Percentiles rank a stretch among this genome's conserved stretches.
Conservation (phyloP, 1,140 invertebrate species). For the Hermatobates lingyangjiaoensis region DNA sequence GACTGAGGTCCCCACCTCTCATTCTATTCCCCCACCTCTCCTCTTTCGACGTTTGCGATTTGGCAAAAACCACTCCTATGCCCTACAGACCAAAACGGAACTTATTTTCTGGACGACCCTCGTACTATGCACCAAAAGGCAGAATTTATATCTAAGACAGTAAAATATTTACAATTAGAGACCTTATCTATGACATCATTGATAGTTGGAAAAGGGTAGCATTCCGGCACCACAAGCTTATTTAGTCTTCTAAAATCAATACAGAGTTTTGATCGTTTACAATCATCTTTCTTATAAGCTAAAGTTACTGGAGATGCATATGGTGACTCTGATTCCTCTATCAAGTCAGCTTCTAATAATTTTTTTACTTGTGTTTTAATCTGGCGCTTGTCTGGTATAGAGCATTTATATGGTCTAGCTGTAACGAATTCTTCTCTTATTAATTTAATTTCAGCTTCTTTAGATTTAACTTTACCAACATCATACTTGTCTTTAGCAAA, state of each 20-base stretch:
- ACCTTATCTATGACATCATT: constrained; percentile 12
- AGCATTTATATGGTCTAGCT: constrained; percentile 8
- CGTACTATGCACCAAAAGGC: constrained; percentile 18
- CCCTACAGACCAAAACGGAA: too few relatives aligned
- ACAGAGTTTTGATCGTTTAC: constrained; percentile 10
- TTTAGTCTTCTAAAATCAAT: constrained; percentile 13
- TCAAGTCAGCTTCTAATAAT: constrained; percentile 11
- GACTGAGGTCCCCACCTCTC: too few relatives aligned
- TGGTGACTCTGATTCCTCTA: constrained; percentile 11
- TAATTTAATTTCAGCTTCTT: constrained; percentile 7
- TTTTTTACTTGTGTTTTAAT: constrained; percentile 11
- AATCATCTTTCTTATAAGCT: constrained; percentile 11
- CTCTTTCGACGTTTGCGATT: too few relatives aligned
- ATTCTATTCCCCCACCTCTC: too few relatives aligned
- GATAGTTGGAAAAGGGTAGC: constrained; percentile 14
- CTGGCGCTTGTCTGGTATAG: constrained; percentile 8
- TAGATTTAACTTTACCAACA: constrained; percentile 8
- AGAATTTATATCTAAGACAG: constrained; percentile 16
- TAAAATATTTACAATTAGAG: constrained; percentile 12
- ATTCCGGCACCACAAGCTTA: constrained; percentile 11
- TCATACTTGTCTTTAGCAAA: constrained; percentile 14
- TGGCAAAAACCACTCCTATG: too few relatives aligned
- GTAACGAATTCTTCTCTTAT: constrained; percentile 8
- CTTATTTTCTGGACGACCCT: too few relatives aligned
- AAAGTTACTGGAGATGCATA: constrained; percentile 12